Evolutionary conservation across 1,140 invertebrate genomes (phyloP).

Genomic region (Parasteatoda tepidariorum): DNA sequence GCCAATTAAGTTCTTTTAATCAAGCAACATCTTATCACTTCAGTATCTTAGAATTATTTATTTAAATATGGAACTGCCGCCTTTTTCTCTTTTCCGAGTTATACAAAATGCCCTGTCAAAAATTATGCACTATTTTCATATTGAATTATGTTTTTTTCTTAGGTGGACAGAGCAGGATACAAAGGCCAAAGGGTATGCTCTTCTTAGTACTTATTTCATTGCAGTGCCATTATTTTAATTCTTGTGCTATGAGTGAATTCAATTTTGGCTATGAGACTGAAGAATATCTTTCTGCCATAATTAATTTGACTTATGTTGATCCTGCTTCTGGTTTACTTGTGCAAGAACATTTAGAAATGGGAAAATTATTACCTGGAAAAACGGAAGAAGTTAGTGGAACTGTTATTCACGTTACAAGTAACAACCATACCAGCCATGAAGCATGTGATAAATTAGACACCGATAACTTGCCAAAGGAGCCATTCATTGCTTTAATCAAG

Average conservation of each 20-base stretch:
- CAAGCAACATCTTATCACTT: too few relatives aligned
- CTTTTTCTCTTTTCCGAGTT: too few relatives aligned
- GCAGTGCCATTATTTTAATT: slow-evolving; percentile 26
- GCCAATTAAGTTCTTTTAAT: too few relatives aligned
- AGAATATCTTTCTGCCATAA: slow-evolving; percentile 66
- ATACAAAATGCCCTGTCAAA: too few relatives aligned
- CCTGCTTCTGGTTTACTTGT: slow-evolving; percentile 64
- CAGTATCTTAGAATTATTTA: too few relatives aligned
- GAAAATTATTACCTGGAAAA: slow-evolving; percentile 78
- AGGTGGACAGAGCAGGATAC: too few relatives aligned
- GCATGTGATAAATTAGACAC: slow-evolving; percentile 76
- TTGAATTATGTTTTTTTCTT: too few relatives aligned
- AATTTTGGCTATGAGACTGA: slow-evolving; percentile 63
- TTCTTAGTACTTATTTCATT: too few relatives aligned
- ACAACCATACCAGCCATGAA: slow-evolving; percentile 73
- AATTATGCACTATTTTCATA: too few relatives aligned
- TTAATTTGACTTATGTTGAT: slow-evolving; percentile 69
- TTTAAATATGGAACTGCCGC: too few relatives aligned
- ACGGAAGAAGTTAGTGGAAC: slow-evolving; percentile 74
- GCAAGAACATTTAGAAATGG: slow-evolving; percentile 70
- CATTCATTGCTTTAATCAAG: slow-evolving; percentile 82
- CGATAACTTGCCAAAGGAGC: slow-evolving; percentile 65
- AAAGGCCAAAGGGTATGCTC: too few relatives aligned
- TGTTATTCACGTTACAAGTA: slow-evolving; percentile 74
- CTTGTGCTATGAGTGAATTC: slow-evolving; percentile 47